Evolutionary conservation across 2,888 invertebrate species (phyloP).

Genomic region (Xylota segnis): DNA sequence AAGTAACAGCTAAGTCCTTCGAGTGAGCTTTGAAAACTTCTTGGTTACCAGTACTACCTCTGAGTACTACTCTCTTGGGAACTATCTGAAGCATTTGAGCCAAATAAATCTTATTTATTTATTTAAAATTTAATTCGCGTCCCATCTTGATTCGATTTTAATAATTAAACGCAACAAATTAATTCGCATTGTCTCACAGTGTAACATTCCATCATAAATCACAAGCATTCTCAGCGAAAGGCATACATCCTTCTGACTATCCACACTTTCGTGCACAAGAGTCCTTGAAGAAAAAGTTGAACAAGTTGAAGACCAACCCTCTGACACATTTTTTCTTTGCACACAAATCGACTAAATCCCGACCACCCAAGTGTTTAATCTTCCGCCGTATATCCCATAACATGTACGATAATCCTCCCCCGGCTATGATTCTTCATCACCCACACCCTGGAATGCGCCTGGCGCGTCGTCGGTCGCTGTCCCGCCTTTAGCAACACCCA

Average conservation of each 20-base stretch:
- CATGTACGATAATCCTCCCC: slow-evolving; percentile 69
- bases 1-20: too few species aligned
- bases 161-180: slow-evolving; percentile 69
- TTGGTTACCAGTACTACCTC: too few species aligned
- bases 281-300: slow-evolving; percentile 35
- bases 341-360: slow-evolving; percentile 65
- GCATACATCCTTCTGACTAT: not conserved
- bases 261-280: not conserved
- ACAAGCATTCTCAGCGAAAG: slow-evolving; percentile 45
- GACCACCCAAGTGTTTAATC: slow-evolving; percentile 74
- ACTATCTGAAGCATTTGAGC: too few species aligned
- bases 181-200: slow-evolving; percentile 64
- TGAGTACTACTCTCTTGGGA: too few species aligned
- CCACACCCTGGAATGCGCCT: slow-evolving; percentile 22
- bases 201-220: slow-evolving; percentile 75
- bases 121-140: slow-evolving; percentile 45
- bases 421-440: slow-evolving; percentile 73
- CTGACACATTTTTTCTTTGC: slow-evolving; percentile 9
- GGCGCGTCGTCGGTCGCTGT: slow-evolving; percentile 1
- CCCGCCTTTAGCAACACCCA: slow-evolving; percentile 48
- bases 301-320: slow-evolving; percentile 56
- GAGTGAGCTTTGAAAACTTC: too few species aligned
- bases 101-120: slow-evolving; percentile 21
- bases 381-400: slow-evolving; percentile 59
- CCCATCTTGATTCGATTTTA: slow-evolving; percentile 68